phyloP scores from a whole-genome alignment of 2,113 vertebrate species.

The Hippocampus mohnikei region DNA sequence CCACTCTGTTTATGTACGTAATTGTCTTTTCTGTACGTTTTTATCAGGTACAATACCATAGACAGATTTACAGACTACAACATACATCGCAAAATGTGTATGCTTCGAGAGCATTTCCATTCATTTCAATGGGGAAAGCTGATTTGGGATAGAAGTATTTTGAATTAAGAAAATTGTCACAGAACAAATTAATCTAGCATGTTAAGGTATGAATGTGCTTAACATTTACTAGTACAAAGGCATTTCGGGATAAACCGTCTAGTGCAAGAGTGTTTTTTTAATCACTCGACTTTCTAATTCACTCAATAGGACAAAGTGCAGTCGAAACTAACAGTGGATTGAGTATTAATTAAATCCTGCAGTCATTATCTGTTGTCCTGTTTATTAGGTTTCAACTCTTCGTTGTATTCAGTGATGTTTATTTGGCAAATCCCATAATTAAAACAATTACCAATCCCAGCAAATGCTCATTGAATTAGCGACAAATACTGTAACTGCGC shows the following conservation, averaged over 20 bases:
- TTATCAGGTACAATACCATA: too few species aligned
- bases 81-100: too few species aligned
- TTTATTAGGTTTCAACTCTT: constrained; percentile 10
- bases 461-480: background rate
- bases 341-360: background rate
- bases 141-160: too few species aligned
- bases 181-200: background rate
- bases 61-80: too few species aligned
- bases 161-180: too few species aligned
- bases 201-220: background rate
- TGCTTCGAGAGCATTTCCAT: too few species aligned
- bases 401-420: background rate
- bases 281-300: constrained; percentile 1
- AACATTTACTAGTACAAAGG: background rate
- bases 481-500: background rate
- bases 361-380: background rate
- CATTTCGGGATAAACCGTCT: background rate
- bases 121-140: too few species aligned
- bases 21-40: too few species aligned
- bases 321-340: background rate
- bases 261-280: background rate
- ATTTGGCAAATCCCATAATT: background rate
- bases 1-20: too few species aligned
- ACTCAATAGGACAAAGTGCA: background rate
- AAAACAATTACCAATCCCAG: constrained; percentile 1